Evolutionary conservation across 2,797 vertebrate species (phyloP).

Genomic region (Ctenochaetus hawaiiensis): DNA sequence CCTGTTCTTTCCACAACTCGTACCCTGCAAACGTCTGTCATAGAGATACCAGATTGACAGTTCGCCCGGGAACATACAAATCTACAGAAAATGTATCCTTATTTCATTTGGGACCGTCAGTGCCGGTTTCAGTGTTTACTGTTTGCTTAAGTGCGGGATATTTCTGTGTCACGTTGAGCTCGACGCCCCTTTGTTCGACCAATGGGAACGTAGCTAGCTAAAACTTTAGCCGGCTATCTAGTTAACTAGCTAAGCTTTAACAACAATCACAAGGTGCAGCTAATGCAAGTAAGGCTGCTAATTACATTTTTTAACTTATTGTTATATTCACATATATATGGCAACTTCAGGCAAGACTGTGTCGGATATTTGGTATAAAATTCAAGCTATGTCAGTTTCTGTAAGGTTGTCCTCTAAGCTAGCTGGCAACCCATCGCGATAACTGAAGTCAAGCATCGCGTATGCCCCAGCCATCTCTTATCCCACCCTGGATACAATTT

Average conservation of each 20-base stretch:
- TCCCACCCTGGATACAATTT: background rate
- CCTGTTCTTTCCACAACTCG: too few relatives aligned
- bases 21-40: too few relatives aligned
- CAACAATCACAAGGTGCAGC: background rate
- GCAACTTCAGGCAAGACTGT: rapidly evolving
- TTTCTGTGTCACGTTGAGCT: background rate
- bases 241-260: background rate
- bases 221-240: slow-evolving; percentile 26
- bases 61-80: background rate
- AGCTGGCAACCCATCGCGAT: slow-evolving; percentile 32
- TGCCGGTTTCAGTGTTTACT: background rate
- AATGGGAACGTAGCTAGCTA: slow-evolving; percentile 56
- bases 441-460: background rate
- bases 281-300: rapidly evolving
- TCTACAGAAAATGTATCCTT: background rate
- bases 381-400: rapidly evolving
- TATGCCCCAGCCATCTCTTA: background rate
- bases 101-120: background rate
- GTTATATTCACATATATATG: background rate
- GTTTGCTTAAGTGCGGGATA: background rate
- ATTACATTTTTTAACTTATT: background rate
- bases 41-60: too few relatives aligned
- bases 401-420: slow-evolving; percentile 8
- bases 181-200: slow-evolving; percentile 70
- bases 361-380: rapidly evolving